Evolutionary conservation across 1,140 invertebrate species (phyloP).

Genomic region (Drosophila yakuba): DNA sequence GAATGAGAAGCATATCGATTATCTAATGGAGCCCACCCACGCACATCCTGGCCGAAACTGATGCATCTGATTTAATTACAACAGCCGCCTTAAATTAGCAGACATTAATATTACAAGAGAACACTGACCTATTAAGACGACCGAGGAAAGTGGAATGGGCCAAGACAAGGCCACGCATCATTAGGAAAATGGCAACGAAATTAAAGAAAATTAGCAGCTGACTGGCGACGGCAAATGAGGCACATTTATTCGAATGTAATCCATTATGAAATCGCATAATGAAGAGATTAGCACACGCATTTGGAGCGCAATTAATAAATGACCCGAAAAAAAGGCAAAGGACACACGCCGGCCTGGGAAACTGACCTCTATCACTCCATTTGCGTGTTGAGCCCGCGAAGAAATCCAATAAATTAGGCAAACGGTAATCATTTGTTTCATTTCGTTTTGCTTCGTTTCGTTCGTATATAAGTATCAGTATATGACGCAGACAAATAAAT

Average conservation of each 20-base stretch:
- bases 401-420: constrained; percentile 75
- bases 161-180: constrained; percentile 49
- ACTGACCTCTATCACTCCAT: constrained; percentile 17
- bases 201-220: constrained; percentile 73
- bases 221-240: constrained; percentile 61
- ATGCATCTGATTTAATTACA: constrained; percentile 76
- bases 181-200: constrained; percentile 76
- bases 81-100: constrained; percentile 59
- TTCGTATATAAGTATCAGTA: constrained; percentile 12
- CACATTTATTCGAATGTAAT: constrained; percentile 82
- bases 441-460: constrained; percentile 1
- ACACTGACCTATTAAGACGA: constrained; percentile 20
- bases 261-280: constrained; percentile 82
- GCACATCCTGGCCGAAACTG: constrained; percentile 17
- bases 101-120: constrained; percentile 68
- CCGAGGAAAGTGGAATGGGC: background rate
- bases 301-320: constrained; percentile 77
- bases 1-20: background rate
- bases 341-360: constrained; percentile 1
- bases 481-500: constrained; percentile 59
- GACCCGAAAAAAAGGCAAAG: constrained; percentile 49
- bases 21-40: no score
- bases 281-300: constrained; percentile 78
- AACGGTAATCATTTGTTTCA: constrained; percentile 69
- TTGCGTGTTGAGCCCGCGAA: constrained; percentile 56